Conservation (phyloP, 2,113 vertebrate genomes). For the Thinocorus orbignyianus region DNA sequence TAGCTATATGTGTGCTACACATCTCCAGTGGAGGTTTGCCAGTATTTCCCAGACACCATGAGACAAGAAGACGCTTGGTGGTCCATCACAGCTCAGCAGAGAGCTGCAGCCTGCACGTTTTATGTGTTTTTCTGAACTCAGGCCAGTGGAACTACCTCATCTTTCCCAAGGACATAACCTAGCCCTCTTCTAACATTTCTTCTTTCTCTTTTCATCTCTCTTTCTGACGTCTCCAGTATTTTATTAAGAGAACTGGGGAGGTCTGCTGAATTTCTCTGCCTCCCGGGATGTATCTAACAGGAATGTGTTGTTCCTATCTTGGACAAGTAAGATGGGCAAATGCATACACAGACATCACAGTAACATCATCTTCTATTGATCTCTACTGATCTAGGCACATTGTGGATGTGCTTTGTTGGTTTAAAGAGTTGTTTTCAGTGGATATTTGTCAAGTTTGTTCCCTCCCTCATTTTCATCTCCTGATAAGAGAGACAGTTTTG, state of each 20-base stretch:
- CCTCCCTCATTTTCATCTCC: conserved; percentile 5
- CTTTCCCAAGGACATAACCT: background rate
- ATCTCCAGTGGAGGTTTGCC: background rate
- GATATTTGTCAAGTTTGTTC: conserved; percentile 29
- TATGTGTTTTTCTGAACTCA: background rate
- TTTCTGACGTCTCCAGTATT: background rate
- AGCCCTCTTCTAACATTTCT: background rate
- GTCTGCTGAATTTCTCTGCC: background rate
- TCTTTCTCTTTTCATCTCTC: background rate
- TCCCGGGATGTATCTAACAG: conserved; percentile 1
- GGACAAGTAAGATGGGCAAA: conserved; percentile 7
- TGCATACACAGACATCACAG: conserved; percentile 21
- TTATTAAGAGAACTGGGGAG: background rate
- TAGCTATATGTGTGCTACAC: background rate
- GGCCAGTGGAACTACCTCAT: background rate
- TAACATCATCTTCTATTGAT: conserved; percentile 48
- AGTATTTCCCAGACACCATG: background rate
- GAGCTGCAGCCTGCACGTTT: background rate
- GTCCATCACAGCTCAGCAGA: background rate
- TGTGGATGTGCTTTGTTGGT: conserved; percentile 1
- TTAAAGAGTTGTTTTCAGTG: conserved; percentile 38
- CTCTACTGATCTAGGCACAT: background rate
- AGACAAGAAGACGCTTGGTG: background rate
- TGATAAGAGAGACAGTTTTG: background rate
- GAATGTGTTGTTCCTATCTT: background rate